Conservation (phyloP, 2,797 vertebrate species). For the Ctenochaetus hawaiiensis region DNA sequence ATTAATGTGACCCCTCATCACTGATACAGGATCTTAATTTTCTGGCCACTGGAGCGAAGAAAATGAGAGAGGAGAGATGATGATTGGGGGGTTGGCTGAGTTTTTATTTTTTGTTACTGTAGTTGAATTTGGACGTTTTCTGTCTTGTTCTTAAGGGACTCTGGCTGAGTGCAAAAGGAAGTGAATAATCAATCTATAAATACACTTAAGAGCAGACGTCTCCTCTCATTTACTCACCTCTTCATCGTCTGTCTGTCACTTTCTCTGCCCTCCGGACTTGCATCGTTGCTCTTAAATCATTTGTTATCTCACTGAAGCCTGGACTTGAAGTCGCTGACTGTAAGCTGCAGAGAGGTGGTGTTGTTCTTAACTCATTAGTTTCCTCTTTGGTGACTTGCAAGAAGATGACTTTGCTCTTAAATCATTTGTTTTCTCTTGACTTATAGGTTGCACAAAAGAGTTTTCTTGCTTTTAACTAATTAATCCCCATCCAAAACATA, state of each 20-base stretch:
- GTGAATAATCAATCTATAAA: constrained; percentile 18
- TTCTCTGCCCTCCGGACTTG: not conserved
- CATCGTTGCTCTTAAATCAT: not conserved
- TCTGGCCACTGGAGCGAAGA: constrained; percentile 10
- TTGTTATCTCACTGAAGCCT: not conserved
- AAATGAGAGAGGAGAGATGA: not conserved
- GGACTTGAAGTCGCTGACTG: not conserved
- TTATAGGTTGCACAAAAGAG: no score
- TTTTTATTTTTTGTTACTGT: not conserved
- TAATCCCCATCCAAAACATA: not conserved
- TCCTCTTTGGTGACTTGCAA: not conserved
- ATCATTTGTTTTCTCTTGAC: no score
- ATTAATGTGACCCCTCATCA: constrained; percentile 23
- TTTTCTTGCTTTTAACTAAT: no score
- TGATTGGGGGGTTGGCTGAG: not conserved
- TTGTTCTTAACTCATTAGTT: not conserved
- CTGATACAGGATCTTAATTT: constrained; percentile 1
- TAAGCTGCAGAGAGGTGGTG: not conserved
- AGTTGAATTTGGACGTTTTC: not conserved
- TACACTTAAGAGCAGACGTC: not conserved
- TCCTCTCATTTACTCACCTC: not conserved
- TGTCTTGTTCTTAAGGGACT: not conserved
- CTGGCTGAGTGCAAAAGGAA: not conserved
- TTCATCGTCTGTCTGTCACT: not conserved
- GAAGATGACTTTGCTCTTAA: no score